These are phyloP conservation scores for Clarias platycephalus DNA, from an alignment of 2,797 vertebrate species.

Conservation along the genomic window DNA sequence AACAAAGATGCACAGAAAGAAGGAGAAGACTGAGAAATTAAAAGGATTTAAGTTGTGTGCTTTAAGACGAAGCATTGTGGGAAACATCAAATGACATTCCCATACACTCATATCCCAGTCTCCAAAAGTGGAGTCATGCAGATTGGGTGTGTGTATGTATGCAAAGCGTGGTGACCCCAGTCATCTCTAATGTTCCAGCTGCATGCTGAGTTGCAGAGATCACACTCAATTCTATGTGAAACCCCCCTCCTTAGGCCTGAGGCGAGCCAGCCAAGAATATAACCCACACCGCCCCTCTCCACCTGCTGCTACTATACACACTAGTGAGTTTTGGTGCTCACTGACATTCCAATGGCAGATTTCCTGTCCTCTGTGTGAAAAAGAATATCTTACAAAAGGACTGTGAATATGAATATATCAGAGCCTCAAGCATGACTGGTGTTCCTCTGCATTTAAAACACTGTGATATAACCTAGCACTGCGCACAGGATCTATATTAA, in stretches of 20 bases:
- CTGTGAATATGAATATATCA: not conserved
- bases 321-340: not conserved
- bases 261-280: not conserved
- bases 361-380: not conserved
- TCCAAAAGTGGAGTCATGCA: conserved; percentile 39
- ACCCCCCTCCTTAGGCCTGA: conserved; percentile 20
- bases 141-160: conserved; percentile 26
- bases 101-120: not conserved
- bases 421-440: not conserved
- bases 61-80: not conserved
- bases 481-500: not conserved
- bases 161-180: conserved; percentile 42
- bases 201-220: conserved; percentile 47
- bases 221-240: conserved; percentile 45
- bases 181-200: conserved; percentile 61
- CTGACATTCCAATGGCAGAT: not conserved
- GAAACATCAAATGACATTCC: conserved; percentile 28
- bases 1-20: not conserved
- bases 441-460: not conserved
- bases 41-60: not conserved
- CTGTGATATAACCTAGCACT: not conserved
- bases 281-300: not conserved
- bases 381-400: not conserved
- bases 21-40: not conserved
- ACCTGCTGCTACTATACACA: conserved; percentile 15